Percentiles rank a stretch among this genome's conserved stretches.
These are phyloP conservation scores for Todiramphus chloris DNA, from an alignment of 2,113 vertebrate genomes.

Conservation along the genomic window DNA sequence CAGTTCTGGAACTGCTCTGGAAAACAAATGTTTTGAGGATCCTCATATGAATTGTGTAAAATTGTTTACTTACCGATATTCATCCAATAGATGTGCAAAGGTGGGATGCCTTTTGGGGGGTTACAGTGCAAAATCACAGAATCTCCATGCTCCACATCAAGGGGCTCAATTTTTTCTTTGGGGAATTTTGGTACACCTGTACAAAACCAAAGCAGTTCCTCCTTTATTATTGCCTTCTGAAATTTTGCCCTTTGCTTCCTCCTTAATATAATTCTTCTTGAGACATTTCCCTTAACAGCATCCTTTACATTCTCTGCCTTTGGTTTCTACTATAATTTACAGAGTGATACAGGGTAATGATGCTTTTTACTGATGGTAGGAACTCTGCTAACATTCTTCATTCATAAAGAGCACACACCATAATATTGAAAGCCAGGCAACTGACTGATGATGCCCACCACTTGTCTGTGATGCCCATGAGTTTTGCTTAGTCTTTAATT, in stretches of 20 bases:
- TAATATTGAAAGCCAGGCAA: not conserved
- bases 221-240: not conserved
- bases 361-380: not conserved
- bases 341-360: not conserved
- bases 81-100: slow-evolving; percentile 97
- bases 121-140: slow-evolving; percentile 86
- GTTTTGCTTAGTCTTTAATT: not conserved
- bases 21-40: not conserved
- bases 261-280: not conserved
- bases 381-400: not conserved
- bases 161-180: slow-evolving; percentile 89
- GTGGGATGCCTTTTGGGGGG: slow-evolving; percentile 91
- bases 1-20: not conserved
- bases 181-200: slow-evolving; percentile 94
- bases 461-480: not conserved
- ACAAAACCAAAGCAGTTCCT: not conserved
- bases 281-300: not conserved
- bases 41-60: not conserved
- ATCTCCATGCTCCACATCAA: slow-evolving; percentile 89
- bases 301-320: not conserved
- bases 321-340: not conserved
- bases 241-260: not conserved
- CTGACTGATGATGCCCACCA: not conserved
- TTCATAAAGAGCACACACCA: not conserved
- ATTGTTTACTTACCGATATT: slow-evolving; percentile 85